Evolutionary conservation across 2,797 vertebrate species (phyloP), one percentile per base, ranked within the genome.

Genomic region (Prunella strophiata): DNA sequence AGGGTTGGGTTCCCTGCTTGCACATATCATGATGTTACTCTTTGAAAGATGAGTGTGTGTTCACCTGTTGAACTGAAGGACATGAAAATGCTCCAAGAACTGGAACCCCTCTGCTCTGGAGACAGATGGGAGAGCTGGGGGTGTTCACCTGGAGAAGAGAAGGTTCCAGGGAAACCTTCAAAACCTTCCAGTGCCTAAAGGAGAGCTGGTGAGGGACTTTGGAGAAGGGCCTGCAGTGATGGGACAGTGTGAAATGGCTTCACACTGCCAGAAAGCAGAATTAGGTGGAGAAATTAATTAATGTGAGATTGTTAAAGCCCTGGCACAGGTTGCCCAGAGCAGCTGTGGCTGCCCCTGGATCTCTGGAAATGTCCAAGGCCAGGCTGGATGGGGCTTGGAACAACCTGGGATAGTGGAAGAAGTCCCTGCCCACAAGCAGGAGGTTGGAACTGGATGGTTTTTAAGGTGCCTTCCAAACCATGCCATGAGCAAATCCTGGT

Each of bases 331-430:
- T 51, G 19, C 15, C 7, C 59, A 34, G 52, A 45, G 23, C 2
- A 52, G 16, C 45, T 72, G 67, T 43, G 67, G 23, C 13, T 65
- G 51, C 16, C 23, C 9, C n/a, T 52, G 55, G 4, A 57, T 58
- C 34, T 27, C 26, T 80, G 61, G 29, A 3, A 45, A 2, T 4
- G 3, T 15, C 10, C 36, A 6, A 81, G 43, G 52, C 2, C 61
- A 54, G 61, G 40, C 0, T 77, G 70, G 36, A 25, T 0, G 0
- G 8, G 32, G 14, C 52, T 89, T 3, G 27, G 58, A 85, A 29
- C 54, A 8, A 0, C 40, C 27, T 82, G 63, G 2, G 27, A 0
- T 3, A 0, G 42, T 16, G 6, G 13, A 4, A 62, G 21, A 0
- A 40, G 40, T 58, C 52, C 18, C 36, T 93, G 40, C 18, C 14